Conservation (phyloP, 2,113 vertebrate genomes). For the Gambusia affinis region DNA sequence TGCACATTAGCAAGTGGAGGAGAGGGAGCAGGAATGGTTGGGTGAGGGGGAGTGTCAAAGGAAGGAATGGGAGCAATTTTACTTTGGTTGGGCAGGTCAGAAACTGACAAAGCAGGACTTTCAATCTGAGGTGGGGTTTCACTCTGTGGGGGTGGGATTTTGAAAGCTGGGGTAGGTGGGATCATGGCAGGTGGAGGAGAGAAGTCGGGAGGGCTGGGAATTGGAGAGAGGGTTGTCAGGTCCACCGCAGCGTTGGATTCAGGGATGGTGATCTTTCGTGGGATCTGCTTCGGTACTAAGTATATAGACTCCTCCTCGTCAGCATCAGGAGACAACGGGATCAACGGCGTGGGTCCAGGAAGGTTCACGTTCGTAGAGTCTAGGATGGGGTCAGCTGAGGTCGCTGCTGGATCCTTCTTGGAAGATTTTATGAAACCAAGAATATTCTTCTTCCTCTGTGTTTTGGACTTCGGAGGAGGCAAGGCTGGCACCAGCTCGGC, state of each 20-base stretch:
- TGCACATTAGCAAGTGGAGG: not conserved
- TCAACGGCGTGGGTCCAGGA: constrained; percentile 34
- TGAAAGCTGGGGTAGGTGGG: constrained; percentile 27
- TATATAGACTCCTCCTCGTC: not conserved
- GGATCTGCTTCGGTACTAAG: not conserved
- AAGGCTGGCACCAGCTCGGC: constrained; percentile 36
- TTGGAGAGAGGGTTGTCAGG: constrained; percentile 10
- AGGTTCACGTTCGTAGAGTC: constrained; percentile 27
- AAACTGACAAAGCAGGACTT: constrained; percentile 22
- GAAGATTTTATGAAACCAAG: constrained; percentile 36
- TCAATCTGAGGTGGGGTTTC: constrained; percentile 34
- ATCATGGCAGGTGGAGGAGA: constrained; percentile 26
- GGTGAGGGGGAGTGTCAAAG: not conserved
- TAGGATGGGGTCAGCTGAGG: constrained; percentile 32
- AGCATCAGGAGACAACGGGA: constrained; percentile 32
- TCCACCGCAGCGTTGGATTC: constrained; percentile 9
- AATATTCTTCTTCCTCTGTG: constrained; percentile 58
- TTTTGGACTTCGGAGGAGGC: constrained; percentile 46
- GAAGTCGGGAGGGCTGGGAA: constrained; percentile 19
- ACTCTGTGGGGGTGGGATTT: constrained; percentile 3
- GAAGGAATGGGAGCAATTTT: constrained; percentile 1
- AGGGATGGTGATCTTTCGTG: constrained; percentile 17
- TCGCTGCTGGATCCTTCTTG: constrained; percentile 16
- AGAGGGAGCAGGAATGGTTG: not conserved
- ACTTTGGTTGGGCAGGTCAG: constrained; percentile 8